Evolutionary conservation across 2,113 vertebrate genomes (phyloP).

Genomic region (Tringa solitaria): DNA sequence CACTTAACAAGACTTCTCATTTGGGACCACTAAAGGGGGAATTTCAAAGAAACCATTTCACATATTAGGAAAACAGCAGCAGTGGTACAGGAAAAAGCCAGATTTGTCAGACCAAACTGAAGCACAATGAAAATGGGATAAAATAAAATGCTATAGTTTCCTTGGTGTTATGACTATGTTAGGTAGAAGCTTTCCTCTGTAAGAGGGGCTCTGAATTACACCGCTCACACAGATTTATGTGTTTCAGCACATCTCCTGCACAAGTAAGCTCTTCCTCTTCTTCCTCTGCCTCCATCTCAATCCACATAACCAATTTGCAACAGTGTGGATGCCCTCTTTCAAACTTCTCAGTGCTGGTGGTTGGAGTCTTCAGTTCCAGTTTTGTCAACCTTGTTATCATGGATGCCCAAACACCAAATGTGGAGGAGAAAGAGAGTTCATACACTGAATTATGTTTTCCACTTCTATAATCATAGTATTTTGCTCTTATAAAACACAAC

Average conservation of each 20-base stretch:
- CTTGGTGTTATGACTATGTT: neutral
- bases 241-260: neutral
- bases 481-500: neutral
- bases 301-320: neutral
- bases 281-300: neutral
- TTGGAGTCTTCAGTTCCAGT: neutral
- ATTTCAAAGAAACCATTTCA: neutral
- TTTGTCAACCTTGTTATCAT: neutral
- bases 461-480: neutral
- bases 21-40: neutral
- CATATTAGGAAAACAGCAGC: neutral
- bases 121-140: neutral
- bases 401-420: neutral
- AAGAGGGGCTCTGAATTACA: neutral
- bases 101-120: neutral
- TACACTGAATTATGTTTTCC: neutral
- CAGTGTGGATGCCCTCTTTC: neutral
- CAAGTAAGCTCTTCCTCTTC: neutral
- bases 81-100: neutral
- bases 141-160: neutral
- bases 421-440: neutral
- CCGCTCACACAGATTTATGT: neutral
- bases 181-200: neutral
- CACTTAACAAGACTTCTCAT: neutral
- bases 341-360: neutral